These are phyloP conservation scores for Diacarnus erythraeanus DNA, from an alignment of 37 sponge, comb jelly and placozoan genomes.

Conservation along the genomic window DNA sequence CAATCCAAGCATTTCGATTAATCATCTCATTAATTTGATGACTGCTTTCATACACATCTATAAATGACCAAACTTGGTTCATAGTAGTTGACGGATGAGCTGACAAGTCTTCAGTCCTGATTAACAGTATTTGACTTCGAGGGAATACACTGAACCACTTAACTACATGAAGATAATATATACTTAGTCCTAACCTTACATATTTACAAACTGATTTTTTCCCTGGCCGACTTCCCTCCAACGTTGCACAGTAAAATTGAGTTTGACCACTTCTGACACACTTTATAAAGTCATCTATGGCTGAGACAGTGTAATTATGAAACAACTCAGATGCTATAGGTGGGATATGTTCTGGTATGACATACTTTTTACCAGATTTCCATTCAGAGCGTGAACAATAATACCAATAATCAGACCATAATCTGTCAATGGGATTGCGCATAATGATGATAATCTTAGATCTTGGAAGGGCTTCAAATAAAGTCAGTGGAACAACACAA, in stretches of 20 bases:
- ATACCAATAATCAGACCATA: constrained; percentile 61
- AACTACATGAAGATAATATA: constrained; percentile 37
- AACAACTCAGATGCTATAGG: constrained; percentile 22
- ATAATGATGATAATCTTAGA: constrained; percentile 52
- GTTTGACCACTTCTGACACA: constrained; percentile 5
- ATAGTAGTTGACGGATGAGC: not conserved
- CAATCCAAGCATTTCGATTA: constrained; percentile 26
- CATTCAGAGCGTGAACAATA: constrained; percentile 22
- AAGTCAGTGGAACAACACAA: constrained; percentile 13
- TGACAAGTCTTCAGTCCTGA: constrained; percentile 19
- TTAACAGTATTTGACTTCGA: constrained; percentile 8
- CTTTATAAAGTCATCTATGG: constrained; percentile 2
- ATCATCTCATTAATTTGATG: not conserved
- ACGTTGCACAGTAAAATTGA: constrained; percentile 15
- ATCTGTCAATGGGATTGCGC: constrained; percentile 48
- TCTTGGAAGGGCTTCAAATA: constrained; percentile 32
- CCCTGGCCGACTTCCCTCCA: not conserved
- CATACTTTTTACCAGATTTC: not conserved
- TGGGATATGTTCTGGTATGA: not conserved
- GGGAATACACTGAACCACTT: constrained; percentile 37
- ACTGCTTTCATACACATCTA: not conserved
- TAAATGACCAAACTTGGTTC: constrained; percentile 19
- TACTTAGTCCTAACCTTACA: constrained; percentile 21
- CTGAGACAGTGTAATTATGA: constrained; percentile 17
- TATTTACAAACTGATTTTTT: not conserved